phyloP scores from a whole-genome alignment of 2,113 vertebrate genomes.

The Daubentonia madagascariensis region DNA sequence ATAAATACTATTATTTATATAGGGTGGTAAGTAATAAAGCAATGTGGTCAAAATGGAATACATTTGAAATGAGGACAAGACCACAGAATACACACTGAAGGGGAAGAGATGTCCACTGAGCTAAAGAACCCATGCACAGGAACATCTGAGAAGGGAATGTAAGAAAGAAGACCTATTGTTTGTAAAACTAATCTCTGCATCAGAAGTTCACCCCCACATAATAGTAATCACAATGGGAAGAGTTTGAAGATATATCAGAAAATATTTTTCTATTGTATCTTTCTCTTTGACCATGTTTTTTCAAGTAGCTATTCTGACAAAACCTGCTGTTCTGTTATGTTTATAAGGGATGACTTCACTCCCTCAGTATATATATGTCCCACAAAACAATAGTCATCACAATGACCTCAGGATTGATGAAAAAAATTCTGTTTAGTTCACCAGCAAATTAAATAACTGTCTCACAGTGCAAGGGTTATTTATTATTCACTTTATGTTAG shows the following conservation, averaged over 20 bases:
- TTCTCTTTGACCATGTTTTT: background rate
- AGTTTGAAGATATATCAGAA: background rate
- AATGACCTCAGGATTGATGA: background rate
- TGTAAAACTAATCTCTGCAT: background rate
- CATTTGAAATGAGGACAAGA: background rate
- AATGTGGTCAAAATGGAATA: background rate
- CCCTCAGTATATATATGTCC: background rate
- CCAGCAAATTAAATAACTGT: background rate
- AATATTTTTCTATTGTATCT: background rate
- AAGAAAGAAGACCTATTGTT: background rate
- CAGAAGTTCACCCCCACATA: background rate
- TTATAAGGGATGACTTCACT: background rate
- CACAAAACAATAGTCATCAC: background rate
- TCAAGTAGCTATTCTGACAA: background rate
- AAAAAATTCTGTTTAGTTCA: background rate
- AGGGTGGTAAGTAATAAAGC: background rate
- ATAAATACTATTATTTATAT: background rate
- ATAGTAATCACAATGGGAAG: background rate
- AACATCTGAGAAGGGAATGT: background rate
- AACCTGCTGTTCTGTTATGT: background rate
- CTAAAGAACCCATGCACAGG: background rate
- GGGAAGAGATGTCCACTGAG: no score
- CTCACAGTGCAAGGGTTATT: background rate
- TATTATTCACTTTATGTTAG: background rate
- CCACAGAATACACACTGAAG: background rate